Evolutionary conservation across 2,888 invertebrate genomes (phyloP).

Genomic region (Brachylomia viminalis): DNA sequence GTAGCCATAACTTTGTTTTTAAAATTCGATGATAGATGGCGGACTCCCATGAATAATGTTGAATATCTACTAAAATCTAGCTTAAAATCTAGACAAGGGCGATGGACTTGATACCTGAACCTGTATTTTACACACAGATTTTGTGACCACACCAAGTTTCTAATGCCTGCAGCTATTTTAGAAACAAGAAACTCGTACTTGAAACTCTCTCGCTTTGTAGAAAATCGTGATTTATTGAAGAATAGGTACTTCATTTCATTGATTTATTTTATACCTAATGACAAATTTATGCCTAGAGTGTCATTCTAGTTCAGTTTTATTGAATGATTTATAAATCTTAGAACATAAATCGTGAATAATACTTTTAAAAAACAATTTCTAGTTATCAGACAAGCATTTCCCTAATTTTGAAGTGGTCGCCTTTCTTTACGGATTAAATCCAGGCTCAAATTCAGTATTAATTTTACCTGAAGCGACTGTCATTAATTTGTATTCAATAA

Average conservation of each 20-base stretch:
- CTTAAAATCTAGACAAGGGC: slow-evolving; percentile 30
- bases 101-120: slow-evolving; percentile 46
- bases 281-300: slow-evolving; percentile 43
- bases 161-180: slow-evolving; percentile 58
- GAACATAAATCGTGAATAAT: slow-evolving; percentile 21
- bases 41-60: neutral
- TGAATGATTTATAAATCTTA: slow-evolving; percentile 29
- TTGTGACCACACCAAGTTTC: slow-evolving; percentile 46
- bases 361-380: slow-evolving; percentile 6
- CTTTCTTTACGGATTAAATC: slow-evolving; percentile 1
- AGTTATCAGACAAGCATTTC: neutral
- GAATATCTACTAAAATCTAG: slow-evolving; percentile 23
- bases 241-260: slow-evolving; percentile 28
- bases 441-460: neutral
- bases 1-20: slow-evolving; percentile 26
- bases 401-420: neutral
- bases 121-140: slow-evolving; percentile 49
- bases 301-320: slow-evolving; percentile 35
- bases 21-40: slow-evolving; percentile 36
- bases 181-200: slow-evolving; percentile 39
- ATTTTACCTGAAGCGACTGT: neutral
- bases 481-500: neutral
- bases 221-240: slow-evolving; percentile 54
- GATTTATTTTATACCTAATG: slow-evolving; percentile 41
- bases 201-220: slow-evolving; percentile 44